A percentile compares a stretch with the other conserved stretches of the same genome.
Evolutionary conservation across 2,797 vertebrate genomes (phyloP).

Genomic region (Petrocephalus schoutedeni): DNA sequence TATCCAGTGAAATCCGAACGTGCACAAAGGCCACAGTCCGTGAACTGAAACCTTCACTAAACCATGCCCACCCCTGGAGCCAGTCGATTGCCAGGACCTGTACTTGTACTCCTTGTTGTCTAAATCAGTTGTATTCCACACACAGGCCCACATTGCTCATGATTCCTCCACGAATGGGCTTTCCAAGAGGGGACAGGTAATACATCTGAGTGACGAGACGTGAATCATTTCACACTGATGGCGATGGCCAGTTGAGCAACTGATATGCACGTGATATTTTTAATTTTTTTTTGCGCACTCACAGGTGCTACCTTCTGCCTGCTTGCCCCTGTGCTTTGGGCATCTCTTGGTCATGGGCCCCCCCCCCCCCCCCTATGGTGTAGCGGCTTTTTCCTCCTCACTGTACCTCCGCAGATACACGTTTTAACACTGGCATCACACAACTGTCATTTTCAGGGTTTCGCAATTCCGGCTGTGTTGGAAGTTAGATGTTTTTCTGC

Average conservation of each 20-base stretch:
- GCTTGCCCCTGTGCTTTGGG: slow-evolving; percentile 26
- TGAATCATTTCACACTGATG: slow-evolving; percentile 43
- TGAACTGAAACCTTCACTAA: background rate
- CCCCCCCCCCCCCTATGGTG: background rate
- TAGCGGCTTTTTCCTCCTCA: background rate
- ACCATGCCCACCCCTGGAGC: background rate
- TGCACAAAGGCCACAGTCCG: background rate
- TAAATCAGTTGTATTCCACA: slow-evolving; percentile 67
- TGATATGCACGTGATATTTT: slow-evolving; percentile 30
- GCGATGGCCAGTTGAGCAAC: slow-evolving; percentile 41
- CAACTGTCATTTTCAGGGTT: background rate
- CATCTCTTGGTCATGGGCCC: slow-evolving; percentile 19
- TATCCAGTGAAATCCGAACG: background rate
- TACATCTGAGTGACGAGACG: slow-evolving; percentile 30
- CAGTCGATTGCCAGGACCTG: background rate
- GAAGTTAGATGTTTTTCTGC: background rate
- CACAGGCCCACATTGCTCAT: slow-evolving; percentile 56
- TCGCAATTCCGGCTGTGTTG: slow-evolving; percentile 30
- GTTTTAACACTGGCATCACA: slow-evolving; percentile 10
- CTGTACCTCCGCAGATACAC: slow-evolving; percentile 11
- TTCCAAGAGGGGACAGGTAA: slow-evolving; percentile 71
- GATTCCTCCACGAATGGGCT: slow-evolving; percentile 65
- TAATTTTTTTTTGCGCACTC: slow-evolving; percentile 37
- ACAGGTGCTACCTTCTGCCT: slow-evolving; percentile 1
- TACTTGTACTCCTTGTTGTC: slow-evolving; percentile 40